Conservation (phyloP, 2,888 invertebrate genomes). For the Drosophila aldrichi region DNA sequence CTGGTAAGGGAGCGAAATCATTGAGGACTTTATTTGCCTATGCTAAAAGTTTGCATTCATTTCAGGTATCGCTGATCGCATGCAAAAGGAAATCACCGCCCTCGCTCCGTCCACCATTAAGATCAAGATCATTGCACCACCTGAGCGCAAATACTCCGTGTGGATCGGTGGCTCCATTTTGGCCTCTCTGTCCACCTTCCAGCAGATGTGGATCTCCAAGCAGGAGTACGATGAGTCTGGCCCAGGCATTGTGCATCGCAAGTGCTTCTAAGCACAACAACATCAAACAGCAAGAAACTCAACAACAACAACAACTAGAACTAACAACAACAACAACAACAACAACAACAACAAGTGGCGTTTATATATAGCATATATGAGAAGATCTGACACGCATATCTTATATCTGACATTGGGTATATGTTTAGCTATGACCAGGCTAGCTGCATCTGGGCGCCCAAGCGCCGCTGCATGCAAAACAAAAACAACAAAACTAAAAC, state of each 20-base stretch:
- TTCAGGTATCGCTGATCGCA: conserved; percentile 92
- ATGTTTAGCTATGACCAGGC: conserved; percentile 61
- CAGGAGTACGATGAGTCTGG: conserved; percentile 90
- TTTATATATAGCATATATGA: conserved; percentile 63
- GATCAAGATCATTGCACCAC: conserved; percentile 97
- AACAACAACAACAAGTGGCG: conserved; percentile 57
- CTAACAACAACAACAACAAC: too few species aligned
- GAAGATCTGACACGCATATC: conserved; percentile 53
- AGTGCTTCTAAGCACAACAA: conserved; percentile 96
- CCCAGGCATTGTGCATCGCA: conserved; percentile 94
- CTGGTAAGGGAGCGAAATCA: conserved; percentile 86
- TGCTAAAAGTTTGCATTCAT: background rate
- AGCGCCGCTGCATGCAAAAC: conserved; percentile 34
- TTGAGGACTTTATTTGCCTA: too few species aligned
- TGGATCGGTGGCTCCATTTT: conserved; percentile 95
- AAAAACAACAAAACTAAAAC: too few species aligned
- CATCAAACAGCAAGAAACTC: conserved; percentile 19
- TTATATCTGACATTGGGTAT: conserved; percentile 66
- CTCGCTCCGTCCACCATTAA: conserved; percentile 96
- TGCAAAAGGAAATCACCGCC: conserved; percentile 95
- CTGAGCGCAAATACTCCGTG: conserved; percentile 95
- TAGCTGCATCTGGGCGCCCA: conserved; percentile 63
- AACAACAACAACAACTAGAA: too few species aligned
- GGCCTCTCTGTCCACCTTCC: conserved; percentile 95
- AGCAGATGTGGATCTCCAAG: conserved; percentile 97